Conservation (phyloP, 2,888 invertebrate genomes). For the Drosophila suboccidentalis region DNA sequence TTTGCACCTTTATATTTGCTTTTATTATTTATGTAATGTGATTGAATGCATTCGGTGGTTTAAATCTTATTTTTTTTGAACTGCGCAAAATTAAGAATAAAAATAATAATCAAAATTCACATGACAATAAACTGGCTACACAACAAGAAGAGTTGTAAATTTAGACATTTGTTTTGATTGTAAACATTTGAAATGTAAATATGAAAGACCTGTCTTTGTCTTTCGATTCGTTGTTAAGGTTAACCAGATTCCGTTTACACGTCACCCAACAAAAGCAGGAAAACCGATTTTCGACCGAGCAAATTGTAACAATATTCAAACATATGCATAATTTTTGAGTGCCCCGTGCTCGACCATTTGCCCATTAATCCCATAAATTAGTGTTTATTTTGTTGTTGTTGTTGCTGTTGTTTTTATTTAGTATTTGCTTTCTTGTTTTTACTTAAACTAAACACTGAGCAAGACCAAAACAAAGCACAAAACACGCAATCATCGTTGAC, state of each 20-base stretch:
- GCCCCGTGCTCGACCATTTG: slow-evolving; percentile 38
- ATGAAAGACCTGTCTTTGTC: slow-evolving; percentile 29
- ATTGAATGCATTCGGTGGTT: slow-evolving; percentile 43
- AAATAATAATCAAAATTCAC: slow-evolving; percentile 51
- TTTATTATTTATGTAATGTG: slow-evolving; percentile 37
- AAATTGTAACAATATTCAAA: slow-evolving; percentile 61
- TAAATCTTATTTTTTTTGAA: slow-evolving; percentile 14
- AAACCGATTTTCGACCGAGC: slow-evolving; percentile 48
- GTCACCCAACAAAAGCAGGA: slow-evolving; percentile 52
- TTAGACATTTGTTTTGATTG: slow-evolving; percentile 40
- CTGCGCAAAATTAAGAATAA: slow-evolving; percentile 45
- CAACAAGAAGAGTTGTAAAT: slow-evolving; percentile 22
- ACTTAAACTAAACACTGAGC: slow-evolving; percentile 40
- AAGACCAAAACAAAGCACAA: slow-evolving; percentile 49
- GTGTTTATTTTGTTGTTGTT: slow-evolving; percentile 38
- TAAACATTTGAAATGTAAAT: slow-evolving; percentile 66
- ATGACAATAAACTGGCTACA: slow-evolving; percentile 57
- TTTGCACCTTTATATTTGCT: slow-evolving; percentile 11
- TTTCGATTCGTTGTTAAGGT: slow-evolving; percentile 54
- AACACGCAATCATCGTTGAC: slow-evolving; percentile 49
- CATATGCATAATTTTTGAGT: slow-evolving; percentile 42
- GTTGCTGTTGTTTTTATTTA: neutral
- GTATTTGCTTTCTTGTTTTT: slow-evolving; percentile 25
- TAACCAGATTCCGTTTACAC: slow-evolving; percentile 67
- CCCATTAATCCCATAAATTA: slow-evolving; percentile 73